Percentiles rank a stretch among this genome's conserved stretches.
Evolutionary conservation across 2,888 invertebrate species (phyloP).

Genomic region (Phytoseiulus persimilis): DNA sequence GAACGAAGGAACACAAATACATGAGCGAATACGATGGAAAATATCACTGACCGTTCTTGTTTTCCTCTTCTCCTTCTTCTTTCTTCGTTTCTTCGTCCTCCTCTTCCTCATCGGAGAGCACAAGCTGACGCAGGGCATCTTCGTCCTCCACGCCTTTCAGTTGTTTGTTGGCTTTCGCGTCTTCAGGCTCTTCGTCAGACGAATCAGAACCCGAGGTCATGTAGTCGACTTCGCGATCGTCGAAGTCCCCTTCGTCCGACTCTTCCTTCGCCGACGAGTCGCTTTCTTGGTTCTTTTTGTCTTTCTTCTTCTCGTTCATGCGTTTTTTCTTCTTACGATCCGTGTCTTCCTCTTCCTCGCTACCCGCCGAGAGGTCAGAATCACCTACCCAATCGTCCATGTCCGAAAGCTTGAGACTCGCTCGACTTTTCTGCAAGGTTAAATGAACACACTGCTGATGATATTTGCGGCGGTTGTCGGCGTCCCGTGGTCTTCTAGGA

Average conservation of each 20-base stretch:
- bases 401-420: slow-evolving; percentile 63
- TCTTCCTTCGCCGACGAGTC: slow-evolving; percentile 88
- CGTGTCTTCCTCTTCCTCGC: slow-evolving; percentile 61
- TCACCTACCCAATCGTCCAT: slow-evolving; percentile 82
- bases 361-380: slow-evolving; percentile 61
- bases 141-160: slow-evolving; percentile 73
- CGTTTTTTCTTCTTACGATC: slow-evolving; percentile 56
- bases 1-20: no score
- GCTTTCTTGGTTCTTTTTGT: slow-evolving; percentile 69
- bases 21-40: no score
- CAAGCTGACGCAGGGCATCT: slow-evolving; percentile 71
- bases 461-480: slow-evolving; percentile 43
- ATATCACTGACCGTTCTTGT: slow-evolving; percentile 50
- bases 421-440: slow-evolving; percentile 57
- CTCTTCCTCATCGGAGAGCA: slow-evolving; percentile 78
- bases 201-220: slow-evolving; percentile 65
- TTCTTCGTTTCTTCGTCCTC: slow-evolving; percentile 69
- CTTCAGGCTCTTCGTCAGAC: slow-evolving; percentile 45
- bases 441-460: slow-evolving; percentile 44
- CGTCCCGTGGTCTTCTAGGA: background rate
- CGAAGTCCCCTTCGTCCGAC: slow-evolving; percentile 93
- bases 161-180: slow-evolving; percentile 47
- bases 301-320: slow-evolving; percentile 49
- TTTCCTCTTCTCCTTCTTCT: slow-evolving; percentile 65
- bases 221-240: slow-evolving; percentile 87